Evolutionary conservation across 2,113 vertebrate genomes (phyloP).

Genomic region (Melanerpes formicivorus): DNA sequence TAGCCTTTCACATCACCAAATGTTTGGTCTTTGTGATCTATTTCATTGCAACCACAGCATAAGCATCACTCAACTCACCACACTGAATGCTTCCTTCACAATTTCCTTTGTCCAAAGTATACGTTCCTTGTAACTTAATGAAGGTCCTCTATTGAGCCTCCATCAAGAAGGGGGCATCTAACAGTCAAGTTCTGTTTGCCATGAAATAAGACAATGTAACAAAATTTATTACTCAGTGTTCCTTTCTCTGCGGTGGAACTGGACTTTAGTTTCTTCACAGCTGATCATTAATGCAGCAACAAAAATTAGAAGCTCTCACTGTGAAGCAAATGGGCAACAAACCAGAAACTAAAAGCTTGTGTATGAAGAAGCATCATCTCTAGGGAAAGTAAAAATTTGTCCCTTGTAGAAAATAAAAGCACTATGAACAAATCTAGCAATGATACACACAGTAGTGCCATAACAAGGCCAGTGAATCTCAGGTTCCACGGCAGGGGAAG

Average conservation of each 20-base stretch:
- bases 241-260: background rate
- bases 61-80: background rate
- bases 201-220: background rate
- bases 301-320: background rate
- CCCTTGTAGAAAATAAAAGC: background rate
- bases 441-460: background rate
- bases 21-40: constrained; percentile 20
- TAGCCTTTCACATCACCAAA: constrained; percentile 38
- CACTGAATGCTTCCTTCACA: background rate
- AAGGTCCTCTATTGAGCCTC: background rate
- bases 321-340: background rate
- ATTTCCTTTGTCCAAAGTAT: background rate
- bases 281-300: background rate
- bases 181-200: background rate
- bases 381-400: background rate
- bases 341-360: background rate
- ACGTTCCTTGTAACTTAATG: background rate
- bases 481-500: background rate
- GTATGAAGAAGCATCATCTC: background rate
- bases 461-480: background rate
- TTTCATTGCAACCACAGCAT: background rate
- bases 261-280: background rate
- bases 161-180: background rate
- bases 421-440: background rate
- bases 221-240: background rate